Conservation (phyloP, 2,113 vertebrate species). For the Suricata suricatta region DNA sequence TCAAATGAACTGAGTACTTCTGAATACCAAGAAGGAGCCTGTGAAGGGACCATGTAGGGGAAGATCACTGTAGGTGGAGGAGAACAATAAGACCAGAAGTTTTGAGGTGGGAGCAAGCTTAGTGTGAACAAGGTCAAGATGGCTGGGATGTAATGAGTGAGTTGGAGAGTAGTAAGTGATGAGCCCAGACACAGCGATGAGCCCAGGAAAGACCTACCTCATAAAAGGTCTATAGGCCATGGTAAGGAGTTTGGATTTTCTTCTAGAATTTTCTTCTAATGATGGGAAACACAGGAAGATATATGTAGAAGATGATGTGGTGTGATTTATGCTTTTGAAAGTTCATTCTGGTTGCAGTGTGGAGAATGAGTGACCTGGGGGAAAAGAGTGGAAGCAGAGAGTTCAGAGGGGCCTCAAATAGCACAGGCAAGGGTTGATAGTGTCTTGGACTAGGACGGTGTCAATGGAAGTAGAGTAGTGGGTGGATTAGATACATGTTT, state of each 20-base stretch:
- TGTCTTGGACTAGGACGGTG: not conserved
- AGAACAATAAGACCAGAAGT: not conserved
- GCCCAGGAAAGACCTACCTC: not conserved
- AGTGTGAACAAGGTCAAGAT: not conserved
- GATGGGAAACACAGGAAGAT: not conserved
- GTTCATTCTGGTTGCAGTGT: not conserved
- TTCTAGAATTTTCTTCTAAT: conserved; percentile 17
- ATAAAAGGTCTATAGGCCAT: not conserved
- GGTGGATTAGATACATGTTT: not conserved
- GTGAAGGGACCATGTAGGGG: not conserved
- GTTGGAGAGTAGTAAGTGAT: not conserved
- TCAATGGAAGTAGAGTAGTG: not conserved
- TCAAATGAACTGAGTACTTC: not conserved
- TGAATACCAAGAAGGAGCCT: not conserved
- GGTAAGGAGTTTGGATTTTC: not conserved
- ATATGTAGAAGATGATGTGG: not conserved
- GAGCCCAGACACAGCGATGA: not conserved
- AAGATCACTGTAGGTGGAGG: not conserved
- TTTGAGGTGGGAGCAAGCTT: not conserved
- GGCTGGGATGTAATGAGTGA: not conserved
- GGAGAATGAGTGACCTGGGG: not conserved
- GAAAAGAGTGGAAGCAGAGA: not conserved
- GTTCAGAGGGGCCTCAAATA: not conserved
- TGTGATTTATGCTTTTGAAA: conserved; percentile 11
- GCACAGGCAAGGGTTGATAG: not conserved